phyloP scores from a whole-genome alignment of 1,140 invertebrate species.

The Heterodera schachtii region DNA sequence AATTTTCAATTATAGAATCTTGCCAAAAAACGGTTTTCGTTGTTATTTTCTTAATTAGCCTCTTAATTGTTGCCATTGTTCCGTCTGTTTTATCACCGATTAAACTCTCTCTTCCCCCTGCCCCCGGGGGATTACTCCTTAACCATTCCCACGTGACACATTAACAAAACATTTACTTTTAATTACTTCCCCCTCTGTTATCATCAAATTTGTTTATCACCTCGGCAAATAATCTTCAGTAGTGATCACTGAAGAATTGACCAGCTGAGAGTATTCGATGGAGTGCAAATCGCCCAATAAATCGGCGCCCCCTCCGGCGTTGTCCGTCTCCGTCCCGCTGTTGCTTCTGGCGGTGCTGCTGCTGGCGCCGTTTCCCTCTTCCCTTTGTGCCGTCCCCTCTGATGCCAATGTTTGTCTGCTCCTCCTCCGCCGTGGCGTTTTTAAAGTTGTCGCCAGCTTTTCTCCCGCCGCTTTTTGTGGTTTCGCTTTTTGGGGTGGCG shows the following conservation, averaged over 20 bases:
- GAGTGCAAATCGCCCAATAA: conserved; percentile 39
- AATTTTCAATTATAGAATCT: no score
- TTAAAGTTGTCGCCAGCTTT: conserved; percentile 1
- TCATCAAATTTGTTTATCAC: background rate
- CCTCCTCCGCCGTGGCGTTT: conserved; percentile 4
- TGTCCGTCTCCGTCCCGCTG: conserved; percentile 4
- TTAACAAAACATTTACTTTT: background rate
- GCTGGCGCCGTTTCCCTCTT: background rate
- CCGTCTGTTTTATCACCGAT: no score
- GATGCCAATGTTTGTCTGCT: conserved; percentile 6
- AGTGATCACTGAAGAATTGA: conserved; percentile 37
- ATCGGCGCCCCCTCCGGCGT: conserved; percentile 5
- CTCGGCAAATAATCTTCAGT: conserved; percentile 43
- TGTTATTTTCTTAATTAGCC: no score
- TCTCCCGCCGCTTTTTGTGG: background rate
- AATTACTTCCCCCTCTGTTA: background rate
- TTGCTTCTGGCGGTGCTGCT: background rate
- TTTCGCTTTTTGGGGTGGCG: conserved; percentile 7
- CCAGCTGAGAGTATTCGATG: conserved; percentile 44
- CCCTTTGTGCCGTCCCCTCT: background rate
- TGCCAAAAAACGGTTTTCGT: no score
- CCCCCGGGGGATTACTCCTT: no score
- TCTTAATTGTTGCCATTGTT: no score
- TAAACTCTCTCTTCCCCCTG: no score
- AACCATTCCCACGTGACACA: background rate